These are phyloP conservation scores for Resseliella maxima DNA, from an alignment of 2,888 invertebrate species.

Conservation along the genomic window DNA sequence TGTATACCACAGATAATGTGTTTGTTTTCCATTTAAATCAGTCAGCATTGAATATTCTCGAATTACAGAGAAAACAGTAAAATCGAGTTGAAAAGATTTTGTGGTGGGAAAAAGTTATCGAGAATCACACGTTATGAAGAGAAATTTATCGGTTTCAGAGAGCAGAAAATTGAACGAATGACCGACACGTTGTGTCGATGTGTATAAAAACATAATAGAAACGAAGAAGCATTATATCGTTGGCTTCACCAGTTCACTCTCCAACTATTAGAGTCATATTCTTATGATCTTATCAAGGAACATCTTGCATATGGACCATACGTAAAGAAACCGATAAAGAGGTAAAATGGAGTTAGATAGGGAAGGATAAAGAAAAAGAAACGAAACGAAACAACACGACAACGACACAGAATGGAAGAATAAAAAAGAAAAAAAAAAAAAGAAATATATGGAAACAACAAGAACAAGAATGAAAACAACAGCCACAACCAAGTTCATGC, in stretches of 20 bases:
- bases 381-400: background rate
- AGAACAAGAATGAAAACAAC: background rate
- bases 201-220: background rate
- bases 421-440: background rate
- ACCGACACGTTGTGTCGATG: background rate
- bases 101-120: constrained; percentile 15
- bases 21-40: constrained; percentile 46
- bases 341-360: background rate
- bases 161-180: background rate
- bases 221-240: background rate
- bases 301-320: constrained; percentile 28
- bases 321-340: background rate
- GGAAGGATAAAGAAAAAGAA: background rate
- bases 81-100: background rate
- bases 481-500: background rate
- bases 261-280: constrained; percentile 20
- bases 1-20: constrained; percentile 17
- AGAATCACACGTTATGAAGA: background rate
- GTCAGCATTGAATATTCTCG: constrained; percentile 16
- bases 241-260: constrained; percentile 17
- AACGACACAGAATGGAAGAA: background rate
- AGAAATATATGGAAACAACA: background rate
- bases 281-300: constrained; percentile 46
- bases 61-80: background rate
- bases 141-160: background rate